These are phyloP conservation scores for Isichthys henryi DNA, from an alignment of 2,113 vertebrate genomes.

Conservation along the genomic window DNA sequence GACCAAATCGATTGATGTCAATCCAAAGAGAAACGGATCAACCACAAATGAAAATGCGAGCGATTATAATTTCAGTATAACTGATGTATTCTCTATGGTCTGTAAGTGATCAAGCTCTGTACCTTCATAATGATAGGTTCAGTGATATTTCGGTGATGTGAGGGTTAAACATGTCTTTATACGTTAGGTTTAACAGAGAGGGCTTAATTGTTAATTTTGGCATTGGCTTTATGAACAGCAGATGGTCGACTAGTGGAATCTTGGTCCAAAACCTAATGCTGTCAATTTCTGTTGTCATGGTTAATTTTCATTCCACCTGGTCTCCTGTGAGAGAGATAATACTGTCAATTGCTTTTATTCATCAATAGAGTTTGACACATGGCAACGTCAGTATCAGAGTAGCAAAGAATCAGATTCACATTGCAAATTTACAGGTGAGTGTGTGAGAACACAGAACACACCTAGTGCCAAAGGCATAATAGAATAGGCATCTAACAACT, in stretches of 20 bases:
- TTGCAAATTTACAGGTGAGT: neutral
- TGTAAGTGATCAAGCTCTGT: neutral
- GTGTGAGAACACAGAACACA: neutral
- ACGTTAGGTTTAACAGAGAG: neutral
- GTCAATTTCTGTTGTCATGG: neutral
- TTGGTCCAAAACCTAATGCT: neutral
- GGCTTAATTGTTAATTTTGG: conserved; percentile 4
- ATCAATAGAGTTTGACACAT: neutral
- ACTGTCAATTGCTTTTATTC: neutral
- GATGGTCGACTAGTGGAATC: neutral
- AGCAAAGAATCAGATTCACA: neutral
- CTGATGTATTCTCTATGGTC: neutral
- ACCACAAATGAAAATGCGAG: neutral
- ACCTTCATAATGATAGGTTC: neutral
- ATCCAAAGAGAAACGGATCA: neutral
- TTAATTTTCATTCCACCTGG: neutral
- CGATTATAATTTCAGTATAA: neutral
- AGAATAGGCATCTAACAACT: neutral
- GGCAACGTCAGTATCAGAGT: neutral
- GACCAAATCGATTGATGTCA: neutral
- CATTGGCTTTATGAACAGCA: neutral
- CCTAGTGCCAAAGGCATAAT: neutral
- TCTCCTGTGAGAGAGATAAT: neutral
- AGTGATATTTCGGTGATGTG: neutral
- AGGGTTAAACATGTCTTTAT: neutral